A percentile compares a stretch with the other conserved stretches of the same genome.
Evolutionary conservation across 2,797 vertebrate species (phyloP).

Genomic region (Phataginus tetradactyla): DNA sequence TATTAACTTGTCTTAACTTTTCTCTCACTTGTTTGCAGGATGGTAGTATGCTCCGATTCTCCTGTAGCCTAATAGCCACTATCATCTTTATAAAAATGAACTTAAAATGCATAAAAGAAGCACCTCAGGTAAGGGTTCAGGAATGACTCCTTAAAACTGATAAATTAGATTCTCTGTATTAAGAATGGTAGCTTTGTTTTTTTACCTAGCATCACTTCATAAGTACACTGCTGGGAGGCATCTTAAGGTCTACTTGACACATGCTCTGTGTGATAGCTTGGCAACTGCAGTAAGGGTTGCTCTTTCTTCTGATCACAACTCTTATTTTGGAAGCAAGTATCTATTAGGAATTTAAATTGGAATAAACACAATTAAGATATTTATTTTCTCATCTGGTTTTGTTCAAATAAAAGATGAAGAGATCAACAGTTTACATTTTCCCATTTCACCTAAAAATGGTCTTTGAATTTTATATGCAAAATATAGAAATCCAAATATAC

Average conservation of each 20-base stretch:
- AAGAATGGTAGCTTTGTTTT: neutral
- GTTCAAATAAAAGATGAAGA: slow-evolving; percentile 6
- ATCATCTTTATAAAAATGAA: neutral
- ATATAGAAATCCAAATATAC: no score
- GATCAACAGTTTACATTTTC: neutral
- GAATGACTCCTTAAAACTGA: neutral
- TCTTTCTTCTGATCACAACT: neutral
- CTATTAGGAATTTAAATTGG: neutral
- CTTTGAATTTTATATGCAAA: neutral
- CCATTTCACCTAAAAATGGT: slow-evolving; percentile 4
- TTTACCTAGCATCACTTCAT: neutral
- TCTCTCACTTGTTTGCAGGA: neutral
- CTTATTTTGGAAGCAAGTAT: neutral
- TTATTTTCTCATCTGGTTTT: neutral
- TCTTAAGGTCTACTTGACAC: neutral
- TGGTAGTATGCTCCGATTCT: neutral
- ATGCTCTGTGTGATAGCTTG: neutral
- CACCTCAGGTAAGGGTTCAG: neutral
- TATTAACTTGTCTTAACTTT: slow-evolving; percentile 21
- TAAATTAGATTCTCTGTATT: neutral
- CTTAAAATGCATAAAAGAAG: neutral
- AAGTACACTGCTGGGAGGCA: neutral
- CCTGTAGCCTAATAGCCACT: neutral
- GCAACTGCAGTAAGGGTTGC: neutral
- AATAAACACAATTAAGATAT: neutral